Evolutionary conservation across 1,140 invertebrate genomes (phyloP).

Genomic region (Brachionus sp.): DNA sequence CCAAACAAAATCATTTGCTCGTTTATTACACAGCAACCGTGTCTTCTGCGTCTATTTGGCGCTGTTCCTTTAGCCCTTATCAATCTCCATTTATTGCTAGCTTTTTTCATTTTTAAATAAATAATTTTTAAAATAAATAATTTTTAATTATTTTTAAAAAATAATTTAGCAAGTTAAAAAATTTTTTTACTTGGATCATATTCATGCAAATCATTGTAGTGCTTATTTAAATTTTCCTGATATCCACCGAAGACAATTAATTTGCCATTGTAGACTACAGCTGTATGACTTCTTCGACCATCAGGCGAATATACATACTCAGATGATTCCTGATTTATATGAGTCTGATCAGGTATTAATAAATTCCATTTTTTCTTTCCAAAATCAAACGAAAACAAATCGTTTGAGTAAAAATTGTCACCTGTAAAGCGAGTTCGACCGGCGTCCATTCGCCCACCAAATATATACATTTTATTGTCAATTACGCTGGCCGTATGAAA

Average conservation of each 20-base stretch:
- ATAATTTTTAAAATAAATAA: no score
- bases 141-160: constrained; percentile 22
- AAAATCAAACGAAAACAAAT: constrained; percentile 53
- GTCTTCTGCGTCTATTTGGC: constrained; percentile 66
- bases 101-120: constrained; percentile 57
- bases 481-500: constrained; percentile 78
- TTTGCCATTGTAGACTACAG: constrained; percentile 72
- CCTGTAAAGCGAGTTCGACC: constrained; percentile 64
- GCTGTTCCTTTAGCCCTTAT: constrained; percentile 64
- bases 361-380: constrained; percentile 72
- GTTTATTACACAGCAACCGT: constrained; percentile 69
- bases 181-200: constrained; percentile 66
- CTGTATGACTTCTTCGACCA: constrained; percentile 79
- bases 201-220: constrained; percentile 76
- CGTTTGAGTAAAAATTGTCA: constrained; percentile 36
- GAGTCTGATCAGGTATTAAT: constrained; percentile 69
- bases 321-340: constrained; percentile 65
- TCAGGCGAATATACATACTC: constrained; percentile 61
- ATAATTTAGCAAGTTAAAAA: no score
- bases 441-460: constrained; percentile 72
- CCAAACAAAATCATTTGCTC: constrained; percentile 74
- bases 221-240: constrained; percentile 69
- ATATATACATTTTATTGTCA: constrained; percentile 74
- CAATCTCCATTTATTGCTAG: constrained; percentile 65
- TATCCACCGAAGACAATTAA: constrained; percentile 85